Conservation (phyloP, 2,113 vertebrate species). For the human region GRCh38 chr11:116312501-116313000, state of each 20-base stretch:
- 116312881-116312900: conserved; percentile 59
- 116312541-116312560: conserved; percentile 65
- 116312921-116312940: conserved; percentile 79
- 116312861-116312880: conserved; percentile 54
- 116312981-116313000: neutral
- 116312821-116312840: conserved; percentile 66
- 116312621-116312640: conserved; percentile 84
- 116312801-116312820: conserved; percentile 57
- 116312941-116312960: conserved; percentile 61
- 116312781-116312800: conserved; percentile 32
- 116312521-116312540: conserved; percentile 48
- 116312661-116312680: conserved; percentile 87
- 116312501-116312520: neutral
- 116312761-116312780: conserved; percentile 61
- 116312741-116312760: conserved; percentile 85
- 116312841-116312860: conserved; percentile 79
- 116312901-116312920: conserved; percentile 64
- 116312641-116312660: conserved; percentile 89
- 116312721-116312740: conserved; percentile 84
- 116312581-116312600: conserved; percentile 61
- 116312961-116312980: neutral
- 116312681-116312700: conserved; percentile 88
- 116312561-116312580: neutral
- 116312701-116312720: conserved; percentile 85
- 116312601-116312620: conserved; percentile 79